Evolutionary conservation across 1,140 invertebrate genomes (phyloP).

Genomic region (Monomorium pharaonis): DNA sequence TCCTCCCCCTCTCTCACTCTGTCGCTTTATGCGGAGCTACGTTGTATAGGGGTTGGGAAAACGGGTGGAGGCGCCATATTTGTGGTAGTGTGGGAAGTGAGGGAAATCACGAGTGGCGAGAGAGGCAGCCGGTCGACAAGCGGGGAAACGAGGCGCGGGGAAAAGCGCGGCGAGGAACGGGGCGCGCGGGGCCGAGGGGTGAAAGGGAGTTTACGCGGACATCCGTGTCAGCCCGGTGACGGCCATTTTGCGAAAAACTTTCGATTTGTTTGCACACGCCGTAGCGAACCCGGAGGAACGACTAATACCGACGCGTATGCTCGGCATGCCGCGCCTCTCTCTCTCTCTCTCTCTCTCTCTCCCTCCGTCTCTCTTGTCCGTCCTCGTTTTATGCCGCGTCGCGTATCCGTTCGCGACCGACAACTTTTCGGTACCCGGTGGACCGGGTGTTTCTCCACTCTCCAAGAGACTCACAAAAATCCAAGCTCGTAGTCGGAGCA

Average conservation of each 20-base stretch:
- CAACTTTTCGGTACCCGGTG: constrained; percentile 68
- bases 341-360: constrained; percentile 1
- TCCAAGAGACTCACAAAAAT: constrained; percentile 68
- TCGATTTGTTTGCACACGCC: constrained; percentile 82
- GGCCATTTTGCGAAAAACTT: constrained; percentile 86
- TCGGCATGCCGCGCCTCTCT: constrained; percentile 75
- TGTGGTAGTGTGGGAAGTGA: constrained; percentile 84
- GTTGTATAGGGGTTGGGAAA: constrained; percentile 81
- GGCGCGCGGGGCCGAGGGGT: constrained; percentile 26
- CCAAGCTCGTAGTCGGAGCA: not conserved
- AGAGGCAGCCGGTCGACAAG: constrained; percentile 72
- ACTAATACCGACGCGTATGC: constrained; percentile 82
- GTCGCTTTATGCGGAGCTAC: constrained; percentile 67
- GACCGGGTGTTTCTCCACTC: constrained; percentile 50
- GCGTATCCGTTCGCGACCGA: constrained; percentile 66
- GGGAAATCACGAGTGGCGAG: constrained; percentile 83
- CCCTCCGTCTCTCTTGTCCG: constrained; percentile 52
- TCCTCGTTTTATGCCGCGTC: constrained; percentile 72
- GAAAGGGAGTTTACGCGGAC: constrained; percentile 80
- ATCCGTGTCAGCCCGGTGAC: constrained; percentile 83
- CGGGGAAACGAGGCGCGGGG: constrained; percentile 61
- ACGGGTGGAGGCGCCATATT: constrained; percentile 85
- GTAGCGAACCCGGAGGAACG: constrained; percentile 69
- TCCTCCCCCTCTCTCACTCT: constrained; percentile 62
- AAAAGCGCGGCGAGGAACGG: constrained; percentile 39